Base-by-base conservation (phyloP, 2,113 vertebrate species). In the Chionomys nivalis region DNA sequence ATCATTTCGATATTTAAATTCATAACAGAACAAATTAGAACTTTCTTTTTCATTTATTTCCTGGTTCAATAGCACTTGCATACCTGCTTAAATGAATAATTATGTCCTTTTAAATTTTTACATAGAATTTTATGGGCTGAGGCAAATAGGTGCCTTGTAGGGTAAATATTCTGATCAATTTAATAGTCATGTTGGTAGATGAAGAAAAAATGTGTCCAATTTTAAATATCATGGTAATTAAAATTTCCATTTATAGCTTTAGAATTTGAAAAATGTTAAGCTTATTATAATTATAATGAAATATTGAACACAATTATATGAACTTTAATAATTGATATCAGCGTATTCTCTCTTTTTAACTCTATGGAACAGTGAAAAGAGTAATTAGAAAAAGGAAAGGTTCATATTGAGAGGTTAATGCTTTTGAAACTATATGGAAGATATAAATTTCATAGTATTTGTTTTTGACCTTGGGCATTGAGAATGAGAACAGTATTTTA, bases 171-270 rank as follows among this genome's bases (percentile, higher is more conserved):
- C 21, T 89, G 77, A 92, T 82, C 96, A 87, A 94, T 96, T 94
- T 89, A 94, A 93, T 96, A 75, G 90, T 78, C 63, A 63, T 79
- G 31, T 91, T 61, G 12, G n/a, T 68, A 77, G 17, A 79, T 93
- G 94, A 97, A 94, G 73, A 87, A 97, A 33, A 52, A 87, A 39
- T 87, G 42, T 96, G 83, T 96, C 77, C 66, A 91, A 94, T 95
- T 97, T 97, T 97, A 98, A 97, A 97, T 90, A 97, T 93, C 95
- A 86, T 39, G 1, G 79, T 97, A 97, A 98, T 97, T 97, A 98
- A 97, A 93, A 92, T 95, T 97, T 93, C 88, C 96, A 95, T 94
- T 97, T 97, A 94, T 94, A 97, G 77, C 78, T 76, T 90, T 96
- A 92, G 58, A 96, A 95, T 93, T 96, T 95, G n/a, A 95, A 83